A percentile compares a stretch with the other conserved stretches of the same genome.
Conservation (phyloP, 2,113 vertebrate species). For the Dipodomys ordii region DNA sequence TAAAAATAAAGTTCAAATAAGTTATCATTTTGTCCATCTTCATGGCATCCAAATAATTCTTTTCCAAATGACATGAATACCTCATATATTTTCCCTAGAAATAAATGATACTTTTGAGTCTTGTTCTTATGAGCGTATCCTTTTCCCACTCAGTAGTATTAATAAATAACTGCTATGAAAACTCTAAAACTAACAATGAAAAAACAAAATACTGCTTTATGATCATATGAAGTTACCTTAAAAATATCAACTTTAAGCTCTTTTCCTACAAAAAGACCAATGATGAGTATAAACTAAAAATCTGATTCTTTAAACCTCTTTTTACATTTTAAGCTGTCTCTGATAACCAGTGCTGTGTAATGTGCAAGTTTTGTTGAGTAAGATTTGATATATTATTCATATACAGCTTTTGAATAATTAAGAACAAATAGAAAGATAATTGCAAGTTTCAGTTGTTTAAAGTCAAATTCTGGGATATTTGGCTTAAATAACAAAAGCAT, state of each 20-base stretch:
- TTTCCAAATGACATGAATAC: background rate
- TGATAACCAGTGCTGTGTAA: background rate
- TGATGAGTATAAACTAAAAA: background rate
- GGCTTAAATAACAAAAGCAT: slow-evolving; percentile 41
- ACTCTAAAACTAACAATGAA: background rate
- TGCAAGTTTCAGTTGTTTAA: slow-evolving; percentile 37
- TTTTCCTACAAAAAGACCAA: background rate
- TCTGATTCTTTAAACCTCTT: background rate
- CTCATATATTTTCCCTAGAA: background rate
- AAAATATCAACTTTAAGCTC: background rate
- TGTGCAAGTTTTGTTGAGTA: background rate
- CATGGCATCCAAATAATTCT: background rate
- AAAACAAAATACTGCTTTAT: slow-evolving; percentile 1
- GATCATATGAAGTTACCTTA: background rate
- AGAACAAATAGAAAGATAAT: background rate
- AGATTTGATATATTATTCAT: background rate
- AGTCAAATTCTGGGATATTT: slow-evolving; percentile 42
- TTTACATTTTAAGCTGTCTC: background rate
- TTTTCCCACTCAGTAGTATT: background rate
- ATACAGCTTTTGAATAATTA: background rate
- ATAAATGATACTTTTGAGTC: background rate
- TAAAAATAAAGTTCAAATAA: background rate
- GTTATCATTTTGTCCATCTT: background rate
- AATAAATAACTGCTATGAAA: background rate
- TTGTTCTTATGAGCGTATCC: background rate